Percentiles rank a stretch among this genome's conserved stretches.
These are phyloP conservation scores for Corbicula japonica DNA, from an alignment of 2,888 invertebrate species.

Conservation along the genomic window DNA sequence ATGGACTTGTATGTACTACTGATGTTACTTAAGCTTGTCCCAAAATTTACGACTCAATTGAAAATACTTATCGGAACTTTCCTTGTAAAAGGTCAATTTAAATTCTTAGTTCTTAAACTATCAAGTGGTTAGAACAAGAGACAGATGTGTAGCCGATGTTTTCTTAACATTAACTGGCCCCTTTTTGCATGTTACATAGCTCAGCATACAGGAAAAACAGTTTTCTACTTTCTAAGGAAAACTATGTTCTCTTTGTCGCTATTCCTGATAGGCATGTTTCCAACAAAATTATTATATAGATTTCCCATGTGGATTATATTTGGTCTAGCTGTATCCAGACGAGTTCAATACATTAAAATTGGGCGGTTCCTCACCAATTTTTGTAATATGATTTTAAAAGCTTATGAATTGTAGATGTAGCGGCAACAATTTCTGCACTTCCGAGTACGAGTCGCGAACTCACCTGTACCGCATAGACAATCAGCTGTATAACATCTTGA, in stretches of 20 bases:
- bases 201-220: too few relatives aligned
- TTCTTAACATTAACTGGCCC: neutral
- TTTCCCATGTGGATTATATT: too few relatives aligned
- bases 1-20: conserved; percentile 72
- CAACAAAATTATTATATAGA: neutral
- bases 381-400: neutral
- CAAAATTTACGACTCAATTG: too few relatives aligned
- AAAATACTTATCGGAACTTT: neutral
- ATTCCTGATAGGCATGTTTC: neutral
- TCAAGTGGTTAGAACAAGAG: neutral
- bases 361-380: neutral
- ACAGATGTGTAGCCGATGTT: neutral
- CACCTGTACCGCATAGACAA: conserved; percentile 15
- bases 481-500: conserved; percentile 18
- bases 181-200: neutral
- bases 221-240: neutral
- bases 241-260: neutral
- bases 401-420: conserved; percentile 10
- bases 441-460: conserved; percentile 18
- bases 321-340: neutral
- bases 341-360: neutral
- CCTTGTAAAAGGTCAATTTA: neutral
- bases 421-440: conserved; percentile 19
- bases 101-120: neutral
- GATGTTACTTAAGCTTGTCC: neutral